A percentile compares a stretch with the other conserved stretches of the same genome.
Evolutionary conservation across 53 echinoderm and acorn worm genomes (phyloP).

Genomic region (Arbacia lixula): DNA sequence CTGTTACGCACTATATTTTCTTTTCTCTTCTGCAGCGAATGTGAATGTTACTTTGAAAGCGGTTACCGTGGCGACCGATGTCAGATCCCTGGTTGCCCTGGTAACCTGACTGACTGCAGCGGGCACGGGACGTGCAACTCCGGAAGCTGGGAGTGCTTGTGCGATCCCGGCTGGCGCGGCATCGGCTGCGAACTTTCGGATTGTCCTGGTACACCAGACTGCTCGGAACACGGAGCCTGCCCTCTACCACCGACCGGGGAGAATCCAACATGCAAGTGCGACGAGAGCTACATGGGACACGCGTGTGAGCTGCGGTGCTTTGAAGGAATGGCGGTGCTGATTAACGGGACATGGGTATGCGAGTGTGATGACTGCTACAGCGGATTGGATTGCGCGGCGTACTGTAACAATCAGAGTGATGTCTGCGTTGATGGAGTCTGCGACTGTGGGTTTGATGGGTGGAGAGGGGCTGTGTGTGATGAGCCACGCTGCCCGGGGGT

Average conservation of each 20-base stretch:
- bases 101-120: conserved; percentile 70
- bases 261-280: conserved; percentile 76
- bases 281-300: conserved; percentile 79
- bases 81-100: conserved; percentile 90
- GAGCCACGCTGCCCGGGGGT: conserved; percentile 75
- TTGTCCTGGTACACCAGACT: conserved; percentile 88
- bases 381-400: conserved; percentile 70
- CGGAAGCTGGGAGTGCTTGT: conserved; percentile 84
- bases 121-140: conserved; percentile 88
- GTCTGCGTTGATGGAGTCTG: conserved; percentile 66
- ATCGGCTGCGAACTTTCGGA: conserved; percentile 87
- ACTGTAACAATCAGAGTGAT: conserved; percentile 69
- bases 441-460: conserved; percentile 84
- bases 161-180: conserved; percentile 93
- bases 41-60: conserved; percentile 73
- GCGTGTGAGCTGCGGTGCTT: conserved; percentile 81
- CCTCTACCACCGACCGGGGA: conserved; percentile 69
- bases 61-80: conserved; percentile 85
- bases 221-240: conserved; percentile 75
- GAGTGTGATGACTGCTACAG: conserved; percentile 78
- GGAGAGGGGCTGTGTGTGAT: conserved; percentile 83
- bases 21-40: conserved; percentile 19
- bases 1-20: neutral
- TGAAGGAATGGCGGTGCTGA: conserved; percentile 49
- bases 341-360: conserved; percentile 86